Percentiles rank a stretch among this genome's conserved stretches.
Conservation (phyloP, 92 coral and sea anemone species). For the Actinernus sp. region DNA sequence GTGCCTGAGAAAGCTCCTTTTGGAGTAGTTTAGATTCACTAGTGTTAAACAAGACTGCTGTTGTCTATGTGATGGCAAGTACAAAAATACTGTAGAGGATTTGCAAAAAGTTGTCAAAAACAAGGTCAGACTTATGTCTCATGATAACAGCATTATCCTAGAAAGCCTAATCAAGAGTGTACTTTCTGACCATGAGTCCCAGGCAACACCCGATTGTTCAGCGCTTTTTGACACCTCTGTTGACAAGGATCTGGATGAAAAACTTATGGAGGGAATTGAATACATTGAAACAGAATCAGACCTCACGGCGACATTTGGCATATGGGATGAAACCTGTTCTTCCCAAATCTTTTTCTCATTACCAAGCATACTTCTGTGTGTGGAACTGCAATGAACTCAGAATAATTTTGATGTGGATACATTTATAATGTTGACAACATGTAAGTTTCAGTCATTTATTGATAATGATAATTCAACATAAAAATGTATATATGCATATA, state of each 20-base stretch:
- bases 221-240: conserved; percentile 30
- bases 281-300: conserved; percentile 59
- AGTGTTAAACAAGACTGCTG: conserved; percentile 49
- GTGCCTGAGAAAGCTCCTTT: conserved; percentile 57
- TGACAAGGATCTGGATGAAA: conserved; percentile 54
- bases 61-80: conserved; percentile 66
- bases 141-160: conserved; percentile 30
- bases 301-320: conserved; percentile 31
- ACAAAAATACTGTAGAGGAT: conserved; percentile 10
- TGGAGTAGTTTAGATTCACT: conserved; percentile 62
- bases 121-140: conserved; percentile 44
- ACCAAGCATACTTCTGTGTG: conserved; percentile 15
- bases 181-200: conserved; percentile 23
- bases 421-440: too few species aligned
- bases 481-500: too few species aligned
- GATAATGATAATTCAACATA: too few species aligned
- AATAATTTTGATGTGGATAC: too few species aligned
- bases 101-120: conserved; percentile 11
- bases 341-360: conserved; percentile 53
- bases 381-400: conserved; percentile 13
- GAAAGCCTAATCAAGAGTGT: conserved; percentile 33
- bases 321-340: conserved; percentile 59
- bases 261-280: conserved; percentile 52
- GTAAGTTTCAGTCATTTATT: too few species aligned
- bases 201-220: conserved; percentile 11